These are phyloP conservation scores for Pseudomugil tenellus DNA, from an alignment of 2,797 vertebrate genomes.

Conservation along the genomic window DNA sequence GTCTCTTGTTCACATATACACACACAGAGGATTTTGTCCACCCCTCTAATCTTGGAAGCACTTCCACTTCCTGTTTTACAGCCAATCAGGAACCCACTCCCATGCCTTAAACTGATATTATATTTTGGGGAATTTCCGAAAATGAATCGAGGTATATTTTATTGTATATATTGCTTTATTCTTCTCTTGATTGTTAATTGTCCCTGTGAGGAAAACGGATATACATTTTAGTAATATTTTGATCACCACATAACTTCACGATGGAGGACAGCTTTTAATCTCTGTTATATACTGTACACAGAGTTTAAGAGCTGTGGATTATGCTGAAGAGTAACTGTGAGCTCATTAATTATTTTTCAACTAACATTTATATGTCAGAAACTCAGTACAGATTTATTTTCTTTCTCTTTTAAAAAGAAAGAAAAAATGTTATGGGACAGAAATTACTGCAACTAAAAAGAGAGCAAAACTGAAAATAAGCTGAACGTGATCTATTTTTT, in stretches of 20 bases:
- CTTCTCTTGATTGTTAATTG: no score
- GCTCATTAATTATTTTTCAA: no score
- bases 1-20: not conserved
- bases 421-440: not conserved
- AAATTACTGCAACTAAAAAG: not conserved
- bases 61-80: slow-evolving; percentile 23
- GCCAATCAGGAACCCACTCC: slow-evolving; percentile 17
- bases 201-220: no score
- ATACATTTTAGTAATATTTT: no score
- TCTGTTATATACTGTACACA: not conserved
- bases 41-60: slow-evolving; percentile 19
- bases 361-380: no score
- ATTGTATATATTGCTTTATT: no score
- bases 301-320: not conserved
- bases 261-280: not conserved
- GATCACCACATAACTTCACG: no score
- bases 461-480: no score
- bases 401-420: no score
- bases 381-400: no score
- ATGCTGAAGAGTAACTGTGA: not conserved
- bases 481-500: not conserved
- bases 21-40: slow-evolving; percentile 23
- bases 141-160: not conserved
- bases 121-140: slow-evolving; percentile 1
- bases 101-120: slow-evolving; percentile 31